Evolutionary conservation across 2,113 vertebrate species (phyloP).

Genomic region (Oxyruncus cristatus): DNA sequence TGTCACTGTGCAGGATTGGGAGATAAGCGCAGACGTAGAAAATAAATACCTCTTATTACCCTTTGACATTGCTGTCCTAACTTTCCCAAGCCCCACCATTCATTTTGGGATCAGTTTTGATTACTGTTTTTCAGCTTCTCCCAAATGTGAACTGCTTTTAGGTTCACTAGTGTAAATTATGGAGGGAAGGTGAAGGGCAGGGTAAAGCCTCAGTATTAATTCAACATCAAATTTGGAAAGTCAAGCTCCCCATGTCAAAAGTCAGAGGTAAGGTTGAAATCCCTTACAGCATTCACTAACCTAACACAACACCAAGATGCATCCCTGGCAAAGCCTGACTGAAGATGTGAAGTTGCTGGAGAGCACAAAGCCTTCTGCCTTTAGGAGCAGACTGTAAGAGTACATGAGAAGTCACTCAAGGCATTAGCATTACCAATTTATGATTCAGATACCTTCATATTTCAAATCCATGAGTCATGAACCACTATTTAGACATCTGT

Average conservation of each 20-base stretch:
- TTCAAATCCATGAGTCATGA: background rate
- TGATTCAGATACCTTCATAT: background rate
- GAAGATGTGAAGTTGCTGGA: background rate
- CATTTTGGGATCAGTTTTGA: background rate
- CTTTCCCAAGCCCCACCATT: background rate
- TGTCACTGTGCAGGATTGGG: background rate
- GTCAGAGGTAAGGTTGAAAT: background rate
- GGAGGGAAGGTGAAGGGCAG: background rate
- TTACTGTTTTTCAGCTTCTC: background rate
- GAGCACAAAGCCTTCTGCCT: background rate
- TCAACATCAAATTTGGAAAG: background rate
- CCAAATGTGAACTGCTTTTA: background rate
- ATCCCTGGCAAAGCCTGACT: background rate
- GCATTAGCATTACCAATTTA: background rate
- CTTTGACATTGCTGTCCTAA: background rate
- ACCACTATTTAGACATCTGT: background rate
- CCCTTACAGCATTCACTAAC: background rate
- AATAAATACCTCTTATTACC: background rate
- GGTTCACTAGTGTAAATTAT: background rate
- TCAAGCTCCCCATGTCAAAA: background rate
- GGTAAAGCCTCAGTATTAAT: background rate
- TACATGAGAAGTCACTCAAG: background rate
- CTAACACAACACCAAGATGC: background rate
- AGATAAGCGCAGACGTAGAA: background rate
- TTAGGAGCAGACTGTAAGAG: background rate